A percentile compares a stretch with the other conserved stretches of the same genome.
Evolutionary conservation across 2,113 vertebrate species (phyloP).

Genomic region (Urocitellus parryii): DNA sequence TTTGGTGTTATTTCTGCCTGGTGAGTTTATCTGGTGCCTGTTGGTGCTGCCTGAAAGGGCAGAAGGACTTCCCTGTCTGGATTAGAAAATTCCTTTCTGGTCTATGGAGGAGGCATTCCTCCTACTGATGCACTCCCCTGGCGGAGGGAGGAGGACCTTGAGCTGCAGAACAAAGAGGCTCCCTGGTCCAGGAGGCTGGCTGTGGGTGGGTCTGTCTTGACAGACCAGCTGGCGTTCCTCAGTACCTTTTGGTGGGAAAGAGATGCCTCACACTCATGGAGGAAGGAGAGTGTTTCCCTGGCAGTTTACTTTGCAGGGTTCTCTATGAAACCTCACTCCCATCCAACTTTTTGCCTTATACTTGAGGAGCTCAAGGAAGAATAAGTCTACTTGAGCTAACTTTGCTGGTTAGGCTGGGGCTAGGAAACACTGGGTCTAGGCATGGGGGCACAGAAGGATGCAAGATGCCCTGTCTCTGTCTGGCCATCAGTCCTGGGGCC

Average conservation of each 20-base stretch:
- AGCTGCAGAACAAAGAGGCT: background rate
- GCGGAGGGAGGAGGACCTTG: background rate
- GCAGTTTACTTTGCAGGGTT: background rate
- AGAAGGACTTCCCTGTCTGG: background rate
- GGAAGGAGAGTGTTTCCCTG: background rate
- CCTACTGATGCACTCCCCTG: background rate
- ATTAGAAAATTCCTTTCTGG: background rate
- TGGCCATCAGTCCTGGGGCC: background rate
- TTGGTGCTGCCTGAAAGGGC: rapidly evolving
- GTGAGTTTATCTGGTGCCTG: background rate
- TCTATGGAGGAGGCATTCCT: background rate
- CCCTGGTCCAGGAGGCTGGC: background rate
- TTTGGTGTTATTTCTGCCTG: background rate
- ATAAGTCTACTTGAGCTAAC: background rate
- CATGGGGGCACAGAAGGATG: too few species aligned
- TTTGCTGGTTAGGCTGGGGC: background rate
- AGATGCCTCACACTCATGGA: background rate
- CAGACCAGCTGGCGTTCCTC: background rate
- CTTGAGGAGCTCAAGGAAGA: background rate
- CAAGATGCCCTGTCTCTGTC: background rate
- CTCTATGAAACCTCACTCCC: background rate
- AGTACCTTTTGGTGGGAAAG: background rate
- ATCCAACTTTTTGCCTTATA: background rate
- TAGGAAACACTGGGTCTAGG: background rate
- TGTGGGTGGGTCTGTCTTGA: background rate